A percentile compares a stretch with the other conserved stretches of the same genome.
Conservation (phyloP, 64 coral and sea anemone genomes). For the Montipora sp. region DNA sequence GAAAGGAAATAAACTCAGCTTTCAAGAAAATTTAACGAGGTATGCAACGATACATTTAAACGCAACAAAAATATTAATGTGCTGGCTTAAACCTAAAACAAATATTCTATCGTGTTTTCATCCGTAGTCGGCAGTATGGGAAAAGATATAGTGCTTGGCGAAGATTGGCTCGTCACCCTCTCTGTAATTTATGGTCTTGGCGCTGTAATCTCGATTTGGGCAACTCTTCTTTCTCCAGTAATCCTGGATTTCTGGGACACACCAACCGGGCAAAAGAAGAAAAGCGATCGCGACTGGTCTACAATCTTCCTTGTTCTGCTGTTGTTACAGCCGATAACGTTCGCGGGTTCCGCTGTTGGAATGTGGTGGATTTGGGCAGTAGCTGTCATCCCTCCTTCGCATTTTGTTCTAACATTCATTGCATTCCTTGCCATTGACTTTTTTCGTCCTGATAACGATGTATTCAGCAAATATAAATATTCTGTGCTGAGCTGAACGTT, state of each 20-base stretch:
- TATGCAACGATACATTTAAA: not conserved
- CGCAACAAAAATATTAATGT: not conserved
- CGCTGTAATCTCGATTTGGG: slow-evolving; percentile 88
- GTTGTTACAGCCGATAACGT: slow-evolving; percentile 87
- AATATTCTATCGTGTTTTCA: not conserved
- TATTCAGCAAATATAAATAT: slow-evolving; percentile 83
- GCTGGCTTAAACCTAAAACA: not conserved
- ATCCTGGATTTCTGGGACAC: slow-evolving; percentile 96
- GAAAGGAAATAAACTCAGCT: not conserved
- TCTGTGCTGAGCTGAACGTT: slow-evolving; percentile 78
- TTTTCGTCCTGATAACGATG: slow-evolving; percentile 85
- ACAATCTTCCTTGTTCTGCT: slow-evolving; percentile 91
- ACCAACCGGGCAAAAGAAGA: slow-evolving; percentile 93
- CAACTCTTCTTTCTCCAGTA: slow-evolving; percentile 85
- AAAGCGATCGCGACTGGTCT: slow-evolving; percentile 88
- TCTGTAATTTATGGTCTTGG: slow-evolving; percentile 96
- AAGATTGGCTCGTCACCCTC: slow-evolving; percentile 95
- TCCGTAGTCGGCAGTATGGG: slow-evolving; percentile 40
- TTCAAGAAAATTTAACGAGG: not conserved
- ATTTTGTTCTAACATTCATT: slow-evolving; percentile 90
- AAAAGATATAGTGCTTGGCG: slow-evolving; percentile 85
- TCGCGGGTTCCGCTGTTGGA: slow-evolving; percentile 83
- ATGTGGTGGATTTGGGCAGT: slow-evolving; percentile 91
- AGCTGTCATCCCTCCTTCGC: slow-evolving; percentile 85
- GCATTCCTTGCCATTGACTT: slow-evolving; percentile 96